Percentiles rank a stretch among this genome's conserved stretches.
phyloP scores from a whole-genome alignment of 2,888 invertebrate species.

The Dexiosoma caninum region DNA sequence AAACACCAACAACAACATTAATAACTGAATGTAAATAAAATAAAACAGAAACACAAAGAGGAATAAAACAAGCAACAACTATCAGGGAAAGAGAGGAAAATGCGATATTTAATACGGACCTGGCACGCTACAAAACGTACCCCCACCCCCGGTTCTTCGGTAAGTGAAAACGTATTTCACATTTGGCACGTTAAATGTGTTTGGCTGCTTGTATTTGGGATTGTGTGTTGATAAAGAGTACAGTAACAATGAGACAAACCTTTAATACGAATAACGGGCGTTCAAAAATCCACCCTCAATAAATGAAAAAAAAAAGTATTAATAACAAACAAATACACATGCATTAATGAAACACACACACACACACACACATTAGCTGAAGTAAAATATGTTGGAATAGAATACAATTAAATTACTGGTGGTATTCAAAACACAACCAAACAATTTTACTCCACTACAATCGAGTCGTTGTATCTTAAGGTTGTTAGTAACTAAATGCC shows the following conservation, averaged over 20 bases:
- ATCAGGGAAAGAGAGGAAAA: conserved; percentile 9
- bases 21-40: conserved; percentile 33
- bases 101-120: conserved; percentile 12
- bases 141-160: neutral
- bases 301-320: conserved; percentile 7
- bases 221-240: conserved; percentile 21
- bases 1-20: conserved; percentile 34
- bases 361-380: conserved; percentile 16
- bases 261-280: conserved; percentile 45
- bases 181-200: neutral
- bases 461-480: conserved; percentile 24
- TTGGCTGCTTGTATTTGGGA: neutral
- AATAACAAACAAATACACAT: conserved; percentile 46
- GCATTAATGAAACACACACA: conserved; percentile 44
- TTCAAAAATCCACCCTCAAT: conserved; percentile 42
- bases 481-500: conserved; percentile 49
- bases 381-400: conserved; percentile 21
- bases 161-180: neutral
- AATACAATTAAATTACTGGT: conserved; percentile 28
- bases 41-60: conserved; percentile 10
- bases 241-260: conserved; percentile 36
- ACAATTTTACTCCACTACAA: conserved; percentile 15
- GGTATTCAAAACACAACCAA: conserved; percentile 12
- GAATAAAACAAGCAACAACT: neutral
- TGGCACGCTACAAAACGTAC: conserved; percentile 11